A percentile compares a stretch with the other conserved stretches of the same genome.
Conservation (phyloP, 2,797 vertebrate species). For the Rhyacichthys aspro region DNA sequence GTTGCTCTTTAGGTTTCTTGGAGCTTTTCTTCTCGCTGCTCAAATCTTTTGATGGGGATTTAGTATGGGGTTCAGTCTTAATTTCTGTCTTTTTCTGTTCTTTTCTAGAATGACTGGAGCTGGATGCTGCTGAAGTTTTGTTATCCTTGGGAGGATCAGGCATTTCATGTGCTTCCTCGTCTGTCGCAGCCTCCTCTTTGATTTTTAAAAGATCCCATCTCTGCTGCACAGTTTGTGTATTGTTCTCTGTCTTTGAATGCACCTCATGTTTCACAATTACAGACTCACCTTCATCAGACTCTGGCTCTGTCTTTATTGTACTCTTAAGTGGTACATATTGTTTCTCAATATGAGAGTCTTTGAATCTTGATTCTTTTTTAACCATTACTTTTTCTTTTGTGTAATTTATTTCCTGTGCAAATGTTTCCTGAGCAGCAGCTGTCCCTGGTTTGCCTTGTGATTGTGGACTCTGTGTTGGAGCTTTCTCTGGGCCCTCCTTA, state of each 20-base stretch:
- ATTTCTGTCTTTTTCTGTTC: conserved; percentile 66
- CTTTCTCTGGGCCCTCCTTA: conserved; percentile 45
- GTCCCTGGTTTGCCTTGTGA: conserved; percentile 38
- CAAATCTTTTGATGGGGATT: conserved; percentile 57
- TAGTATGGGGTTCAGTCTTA: conserved; percentile 65
- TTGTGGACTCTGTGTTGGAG: conserved; percentile 36
- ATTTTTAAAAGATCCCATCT: conserved; percentile 27
- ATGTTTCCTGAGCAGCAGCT: conserved; percentile 19
- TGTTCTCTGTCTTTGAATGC: conserved; percentile 22
- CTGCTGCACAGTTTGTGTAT: conserved; percentile 11
- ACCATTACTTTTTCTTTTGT: conserved; percentile 25
- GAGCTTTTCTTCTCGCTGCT: conserved; percentile 64
- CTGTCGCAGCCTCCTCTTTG: conserved; percentile 20
- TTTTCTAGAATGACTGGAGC: conserved; percentile 72
- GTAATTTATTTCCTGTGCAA: conserved; percentile 8
- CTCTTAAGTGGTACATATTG: conserved; percentile 13
- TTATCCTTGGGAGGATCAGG: conserved; percentile 7
- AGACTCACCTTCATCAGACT: conserved; percentile 24
- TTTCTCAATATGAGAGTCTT: conserved; percentile 33
- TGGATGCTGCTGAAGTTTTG: conserved; percentile 66
- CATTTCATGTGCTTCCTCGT: conserved; percentile 14
- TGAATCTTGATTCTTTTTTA: conserved; percentile 54
- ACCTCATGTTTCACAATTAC: conserved; percentile 10
- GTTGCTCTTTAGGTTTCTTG: conserved; percentile 67
- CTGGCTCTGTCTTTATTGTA: conserved; percentile 63